phyloP scores from a whole-genome alignment of 2,888 invertebrate species.

The Pteria penguin region DNA sequence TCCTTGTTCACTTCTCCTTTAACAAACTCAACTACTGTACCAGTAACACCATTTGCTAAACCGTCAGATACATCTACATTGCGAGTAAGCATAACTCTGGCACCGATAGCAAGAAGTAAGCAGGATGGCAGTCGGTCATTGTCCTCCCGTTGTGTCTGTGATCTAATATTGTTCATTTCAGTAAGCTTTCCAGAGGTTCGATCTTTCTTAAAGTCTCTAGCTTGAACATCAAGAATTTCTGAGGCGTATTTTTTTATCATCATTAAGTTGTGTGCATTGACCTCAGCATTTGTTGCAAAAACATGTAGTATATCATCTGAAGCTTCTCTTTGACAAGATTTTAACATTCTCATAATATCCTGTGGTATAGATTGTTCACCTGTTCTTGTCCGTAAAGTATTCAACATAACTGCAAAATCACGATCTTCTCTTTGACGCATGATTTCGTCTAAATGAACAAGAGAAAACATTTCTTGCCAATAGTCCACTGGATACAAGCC shows the following conservation, averaged over 20 bases:
- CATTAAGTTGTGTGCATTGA: constrained; percentile 26
- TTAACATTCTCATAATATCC: constrained; percentile 6
- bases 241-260: constrained; percentile 6
- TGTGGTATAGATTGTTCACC: not conserved
- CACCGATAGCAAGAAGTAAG: not conserved
- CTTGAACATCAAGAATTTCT: constrained; percentile 24
- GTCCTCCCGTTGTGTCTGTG: not conserved
- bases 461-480: constrained; percentile 34
- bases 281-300: constrained; percentile 39
- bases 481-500: constrained; percentile 17
- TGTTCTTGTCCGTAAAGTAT: constrained; percentile 19
- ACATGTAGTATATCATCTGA: constrained; percentile 33
- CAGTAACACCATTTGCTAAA: too few species aligned
- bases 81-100: constrained; percentile 35
- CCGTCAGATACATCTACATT: constrained; percentile 45
- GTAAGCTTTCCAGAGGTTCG: constrained; percentile 33
- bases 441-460: constrained; percentile 36
- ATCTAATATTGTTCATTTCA: too few species aligned
- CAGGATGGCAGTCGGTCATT: not conserved
- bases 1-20: constrained; percentile 47
- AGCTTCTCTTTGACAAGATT: constrained; percentile 22
- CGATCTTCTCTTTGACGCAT: constrained; percentile 32
- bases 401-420: too few species aligned
- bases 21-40: too few species aligned
- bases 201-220: constrained; percentile 33